Evolutionary conservation across 2,888 invertebrate genomes (phyloP), one percentile per base, ranked within the genome.

Genomic region (Sphaerolaimus hirsutus): DNA sequence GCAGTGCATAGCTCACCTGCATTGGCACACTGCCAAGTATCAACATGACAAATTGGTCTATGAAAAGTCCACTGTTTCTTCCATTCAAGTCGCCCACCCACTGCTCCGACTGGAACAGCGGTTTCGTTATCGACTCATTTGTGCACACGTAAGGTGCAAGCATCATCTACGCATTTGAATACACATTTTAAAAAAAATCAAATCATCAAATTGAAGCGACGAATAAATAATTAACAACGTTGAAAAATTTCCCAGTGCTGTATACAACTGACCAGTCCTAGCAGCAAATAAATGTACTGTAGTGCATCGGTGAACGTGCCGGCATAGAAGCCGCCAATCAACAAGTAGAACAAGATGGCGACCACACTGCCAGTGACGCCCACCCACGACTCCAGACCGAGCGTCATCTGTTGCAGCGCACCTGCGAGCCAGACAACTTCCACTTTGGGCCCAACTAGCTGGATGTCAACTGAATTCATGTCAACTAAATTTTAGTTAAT

Each of bases 1-100:
- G 19, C n/a, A n/a, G n/a, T n/a, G n/a, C n/a, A n/a, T n/a, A n/a
- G n/a, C 43, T 27, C 26, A 43, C 43, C 26, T 44, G 44, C 38
- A 37, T 25, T n/a, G 44, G 44, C 2, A 44, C 26, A 4, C 44
- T 38, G 17, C 44, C 44, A 19, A 44, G 44, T 22, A 44, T 37
- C 24, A 44, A 26, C 37, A 44, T 36, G 17, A 26, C 25, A 7
- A 44, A 22, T 19, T 44, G 44, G 19, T 44, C 44, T 4, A 44
- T 44, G 26, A 25, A 44, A 7, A 44, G 17, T 2, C 44, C 44
- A n/a, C 43, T 43, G 26, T 43, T 25, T 24, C 43, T 14, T 3
- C 26, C 43, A 17, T 43, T 27, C n/a, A 43, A n/a, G 17, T 43
- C 19, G 26, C 43, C 43, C 27, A 43, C n/a, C 43, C 43, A 43